Evolutionary conservation across 2,888 invertebrate genomes (phyloP).

Genomic region (Trisateles emortualis): DNA sequence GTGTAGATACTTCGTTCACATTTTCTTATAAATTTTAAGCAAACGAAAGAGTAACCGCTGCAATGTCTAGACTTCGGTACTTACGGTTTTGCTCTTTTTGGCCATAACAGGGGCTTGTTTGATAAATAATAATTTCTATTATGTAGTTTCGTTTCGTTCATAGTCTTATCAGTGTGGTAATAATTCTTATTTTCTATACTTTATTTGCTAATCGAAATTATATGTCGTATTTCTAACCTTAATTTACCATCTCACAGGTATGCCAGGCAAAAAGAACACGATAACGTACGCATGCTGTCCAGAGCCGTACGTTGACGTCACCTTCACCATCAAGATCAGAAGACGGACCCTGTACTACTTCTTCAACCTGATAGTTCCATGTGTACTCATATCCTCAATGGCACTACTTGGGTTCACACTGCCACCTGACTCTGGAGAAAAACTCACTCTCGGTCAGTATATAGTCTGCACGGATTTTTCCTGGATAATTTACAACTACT

Average conservation of each 20-base stretch:
- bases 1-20: no score
- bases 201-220: no score
- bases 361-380: conserved; percentile 99
- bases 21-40: no score
- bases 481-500: conserved; percentile 19
- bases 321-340: conserved; percentile 98
- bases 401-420: conserved; percentile 99
- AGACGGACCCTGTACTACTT: conserved; percentile 99
- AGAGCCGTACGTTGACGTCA: conserved; percentile 97
- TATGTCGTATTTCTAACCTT: no score
- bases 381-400: conserved; percentile 99
- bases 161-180: no score
- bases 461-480: not conserved
- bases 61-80: no score
- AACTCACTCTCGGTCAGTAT: conserved; percentile 95
- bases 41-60: no score
- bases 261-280: conserved; percentile 96
- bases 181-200: no score
- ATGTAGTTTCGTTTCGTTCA: no score
- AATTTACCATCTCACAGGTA: conserved; percentile 86
- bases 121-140: no score
- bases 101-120: no score
- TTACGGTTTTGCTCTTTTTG: no score
- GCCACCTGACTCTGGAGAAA: conserved; percentile 99
- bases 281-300: conserved; percentile 97